A percentile compares a stretch with the other conserved stretches of the same genome.
Evolutionary conservation across 2,113 vertebrate genomes (phyloP).

Genomic region (Crypturellus undulatus): DNA sequence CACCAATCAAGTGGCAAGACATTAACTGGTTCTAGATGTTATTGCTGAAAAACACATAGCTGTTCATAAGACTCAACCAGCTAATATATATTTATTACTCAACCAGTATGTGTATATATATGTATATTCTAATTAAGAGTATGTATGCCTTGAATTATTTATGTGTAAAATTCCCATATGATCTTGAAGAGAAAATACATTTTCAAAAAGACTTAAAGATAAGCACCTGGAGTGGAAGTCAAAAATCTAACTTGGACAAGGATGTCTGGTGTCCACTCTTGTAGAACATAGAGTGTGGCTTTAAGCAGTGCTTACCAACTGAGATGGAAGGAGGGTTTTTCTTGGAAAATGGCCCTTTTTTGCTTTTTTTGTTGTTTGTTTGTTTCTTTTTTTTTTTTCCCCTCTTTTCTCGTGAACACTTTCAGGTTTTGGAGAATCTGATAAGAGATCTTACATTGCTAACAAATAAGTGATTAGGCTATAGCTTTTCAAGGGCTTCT

Average conservation of each 20-base stretch:
- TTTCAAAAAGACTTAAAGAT: neutral
- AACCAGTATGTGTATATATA: no score
- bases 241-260: neutral
- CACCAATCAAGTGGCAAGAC: accelerated
- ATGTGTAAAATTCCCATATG: accelerated
- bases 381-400: no score
- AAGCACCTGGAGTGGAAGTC: neutral
- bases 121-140: neutral
- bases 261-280: accelerated
- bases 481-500: neutral
- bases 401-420: neutral
- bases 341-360: neutral
- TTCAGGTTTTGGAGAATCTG: neutral
- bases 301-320: neutral
- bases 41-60: neutral
- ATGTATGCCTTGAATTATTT: neutral
- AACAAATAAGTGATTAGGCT: neutral
- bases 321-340: neutral
- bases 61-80: neutral
- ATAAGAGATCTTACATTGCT: neutral
- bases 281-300: neutral
- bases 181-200: neutral
- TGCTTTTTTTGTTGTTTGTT: no score
- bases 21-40: neutral
- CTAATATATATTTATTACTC: no score